Evolutionary conservation across 2,888 invertebrate species (phyloP).

Genomic region (Chironomus riparius): DNA sequence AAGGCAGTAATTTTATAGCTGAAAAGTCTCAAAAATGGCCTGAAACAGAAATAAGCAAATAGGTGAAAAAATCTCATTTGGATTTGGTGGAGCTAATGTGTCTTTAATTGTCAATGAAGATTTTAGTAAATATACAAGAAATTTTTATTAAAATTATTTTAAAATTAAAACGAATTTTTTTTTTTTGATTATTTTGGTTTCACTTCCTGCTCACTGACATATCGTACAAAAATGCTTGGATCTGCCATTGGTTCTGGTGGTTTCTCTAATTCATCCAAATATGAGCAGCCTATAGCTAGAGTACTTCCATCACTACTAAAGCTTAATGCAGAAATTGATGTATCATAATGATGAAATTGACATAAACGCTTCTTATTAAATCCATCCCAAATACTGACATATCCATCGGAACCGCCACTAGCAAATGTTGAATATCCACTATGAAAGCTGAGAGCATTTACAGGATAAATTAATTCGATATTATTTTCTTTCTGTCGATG

Average conservation of each 20-base stretch:
- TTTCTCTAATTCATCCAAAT: slow-evolving; percentile 76
- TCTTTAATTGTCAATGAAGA: slow-evolving; percentile 57
- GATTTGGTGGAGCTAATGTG: slow-evolving; percentile 98
- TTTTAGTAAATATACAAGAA: background rate
- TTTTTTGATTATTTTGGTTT: slow-evolving; percentile 84
- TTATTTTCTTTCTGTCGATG: slow-evolving; percentile 94
- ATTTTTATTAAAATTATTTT: background rate
- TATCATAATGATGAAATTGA: slow-evolving; percentile 95
- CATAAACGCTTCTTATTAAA: slow-evolving; percentile 97
- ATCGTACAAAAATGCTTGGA: slow-evolving; percentile 86
- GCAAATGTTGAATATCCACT: slow-evolving; percentile 95
- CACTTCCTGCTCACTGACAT: slow-evolving; percentile 95
- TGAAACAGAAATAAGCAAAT: slow-evolving; percentile 47
- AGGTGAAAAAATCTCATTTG: slow-evolving; percentile 95
- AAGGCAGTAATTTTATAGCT: slow-evolving; percentile 66
- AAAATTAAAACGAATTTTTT: background rate
- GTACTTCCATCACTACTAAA: slow-evolving; percentile 92
- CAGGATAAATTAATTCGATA: slow-evolving; percentile 94
- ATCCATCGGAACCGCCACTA: slow-evolving; percentile 95
- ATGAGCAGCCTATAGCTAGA: slow-evolving; percentile 93
- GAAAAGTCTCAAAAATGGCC: slow-evolving; percentile 52
- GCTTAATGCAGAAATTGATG: slow-evolving; percentile 84
- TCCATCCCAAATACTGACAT: slow-evolving; percentile 99
- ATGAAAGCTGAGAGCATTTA: slow-evolving; percentile 97
- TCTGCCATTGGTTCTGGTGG: slow-evolving; percentile 71